These are phyloP conservation scores for Solea senegalensis DNA, from an alignment of 2,113 vertebrate genomes.

Conservation along the genomic window DNA sequence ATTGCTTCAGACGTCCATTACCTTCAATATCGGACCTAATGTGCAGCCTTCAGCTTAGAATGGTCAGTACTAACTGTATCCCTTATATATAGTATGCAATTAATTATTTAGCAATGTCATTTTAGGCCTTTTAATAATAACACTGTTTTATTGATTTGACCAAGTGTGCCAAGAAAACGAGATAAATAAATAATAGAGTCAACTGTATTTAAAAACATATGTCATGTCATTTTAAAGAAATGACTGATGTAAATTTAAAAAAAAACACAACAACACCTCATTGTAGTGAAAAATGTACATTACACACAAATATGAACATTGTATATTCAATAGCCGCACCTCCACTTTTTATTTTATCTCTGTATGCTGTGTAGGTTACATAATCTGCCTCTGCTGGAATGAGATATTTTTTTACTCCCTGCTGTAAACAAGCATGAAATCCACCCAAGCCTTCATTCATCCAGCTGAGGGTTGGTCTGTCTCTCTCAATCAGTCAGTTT, in stretches of 20 bases:
- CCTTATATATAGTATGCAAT: neutral
- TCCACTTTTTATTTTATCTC: too few relatives aligned
- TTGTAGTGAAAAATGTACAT: too few relatives aligned
- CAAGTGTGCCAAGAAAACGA: neutral
- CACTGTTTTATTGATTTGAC: constrained; percentile 15
- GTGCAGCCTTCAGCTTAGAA: neutral
- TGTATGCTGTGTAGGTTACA: too few relatives aligned
- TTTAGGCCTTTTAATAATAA: constrained; percentile 13
- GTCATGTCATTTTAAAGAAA: neutral
- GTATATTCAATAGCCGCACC: too few relatives aligned
- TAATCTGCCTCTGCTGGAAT: neutral
- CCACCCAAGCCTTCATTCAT: constrained; percentile 40
- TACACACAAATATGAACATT: too few relatives aligned
- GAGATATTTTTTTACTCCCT: too few relatives aligned
- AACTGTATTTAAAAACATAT: neutral
- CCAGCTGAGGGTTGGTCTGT: constrained; percentile 35
- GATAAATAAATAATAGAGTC: neutral
- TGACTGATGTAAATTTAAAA: too few relatives aligned
- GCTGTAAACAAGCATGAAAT: constrained; percentile 28
- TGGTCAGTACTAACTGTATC: neutral
- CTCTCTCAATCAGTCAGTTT: constrained; percentile 49
- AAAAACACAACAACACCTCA: too few relatives aligned
- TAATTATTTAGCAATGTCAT: constrained; percentile 34
- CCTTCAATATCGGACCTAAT: neutral
- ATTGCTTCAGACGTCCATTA: neutral